Conservation (phyloP, 2,888 invertebrate species). For the Strigamia maritima region DNA sequence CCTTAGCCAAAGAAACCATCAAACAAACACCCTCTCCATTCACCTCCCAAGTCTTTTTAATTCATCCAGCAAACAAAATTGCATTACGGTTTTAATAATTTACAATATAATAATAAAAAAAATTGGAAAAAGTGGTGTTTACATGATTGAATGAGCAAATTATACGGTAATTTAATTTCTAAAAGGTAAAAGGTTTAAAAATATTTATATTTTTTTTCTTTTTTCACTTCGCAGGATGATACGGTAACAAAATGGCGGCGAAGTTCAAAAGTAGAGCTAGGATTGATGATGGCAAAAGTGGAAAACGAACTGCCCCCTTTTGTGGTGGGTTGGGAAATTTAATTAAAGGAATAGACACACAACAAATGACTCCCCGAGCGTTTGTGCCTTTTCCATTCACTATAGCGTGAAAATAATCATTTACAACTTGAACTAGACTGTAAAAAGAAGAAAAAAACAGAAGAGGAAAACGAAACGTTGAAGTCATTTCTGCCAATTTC, state of each 20-base stretch:
- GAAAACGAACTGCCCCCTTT: not conserved
- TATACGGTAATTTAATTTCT: no score
- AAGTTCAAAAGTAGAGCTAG: not conserved
- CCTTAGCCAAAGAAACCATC: not conserved
- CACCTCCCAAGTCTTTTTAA: not conserved
- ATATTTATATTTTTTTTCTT: no score
- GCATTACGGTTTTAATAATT: no score
- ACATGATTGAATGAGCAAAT: no score
- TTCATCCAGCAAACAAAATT: not conserved
- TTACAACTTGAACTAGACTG: not conserved
- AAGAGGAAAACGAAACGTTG: no score
- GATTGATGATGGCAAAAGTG: conserved; percentile 1
- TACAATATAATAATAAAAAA: not conserved
- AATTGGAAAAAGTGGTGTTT: not conserved
- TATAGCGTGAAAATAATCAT: not conserved
- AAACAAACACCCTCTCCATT: not conserved
- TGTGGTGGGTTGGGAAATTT: conserved; percentile 8
- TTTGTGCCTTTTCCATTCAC: not conserved
- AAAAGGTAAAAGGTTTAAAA: no score
- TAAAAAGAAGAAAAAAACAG: no score
- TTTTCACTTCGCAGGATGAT: not conserved
- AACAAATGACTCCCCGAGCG: not conserved
- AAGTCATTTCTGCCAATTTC: no score
- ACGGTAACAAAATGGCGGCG: not conserved
- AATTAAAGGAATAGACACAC: not conserved